Base-by-base conservation (phyloP, 2,888 invertebrate species). In the Psylliodes chrysocephalus region DNA sequence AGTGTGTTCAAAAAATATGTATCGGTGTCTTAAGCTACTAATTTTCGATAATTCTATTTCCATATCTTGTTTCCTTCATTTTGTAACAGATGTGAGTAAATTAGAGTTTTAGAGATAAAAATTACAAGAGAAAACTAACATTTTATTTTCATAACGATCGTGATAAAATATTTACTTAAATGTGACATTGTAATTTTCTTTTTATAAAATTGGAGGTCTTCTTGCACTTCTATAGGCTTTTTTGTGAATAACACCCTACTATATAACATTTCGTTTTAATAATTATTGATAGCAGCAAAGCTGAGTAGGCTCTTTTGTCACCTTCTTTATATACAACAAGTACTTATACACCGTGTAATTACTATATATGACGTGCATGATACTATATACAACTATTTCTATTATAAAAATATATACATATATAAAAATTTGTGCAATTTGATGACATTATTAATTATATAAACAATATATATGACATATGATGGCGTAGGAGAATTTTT, bases 271-370 rank as follows among this genome's bases (percentile, higher is more conserved):
- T 71, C 66, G 70, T 71, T 42, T 68, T 69, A 75, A 75, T 75
- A 73, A 77, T 78, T 78, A 77, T 78, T 78, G 76, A 79, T 78
- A 78, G 79, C 79, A 79, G 79, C 79, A 79, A 78, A 79, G 79
- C 78, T 78, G 74, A 69, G 73, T 75, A 77, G 77, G 78, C 78
- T 78, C 78, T 61, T n/a, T 72, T 33, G 70, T 67, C 71, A 72
- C 68, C 62, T 71, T 69, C 71, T 68, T 63, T 64, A 64, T 63
- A 71, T 63, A 71, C 56, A 53, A 59, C 42, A 63, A 19, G n/a
- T n/a, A n/a, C n/a, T n/a, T 66, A 66, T 69, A 71, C 75, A 76
- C 75, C 75, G 73, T 78, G 77, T 79, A 77, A 77, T 77, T 78
- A 77, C 55, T 47, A 33, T 30, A 57, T 77, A 77, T 76, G 76